A percentile compares a stretch with the other conserved stretches of the same genome.
Evolutionary conservation across 2,113 vertebrate genomes (phyloP).

Genomic region (Anguilla rostrata): DNA sequence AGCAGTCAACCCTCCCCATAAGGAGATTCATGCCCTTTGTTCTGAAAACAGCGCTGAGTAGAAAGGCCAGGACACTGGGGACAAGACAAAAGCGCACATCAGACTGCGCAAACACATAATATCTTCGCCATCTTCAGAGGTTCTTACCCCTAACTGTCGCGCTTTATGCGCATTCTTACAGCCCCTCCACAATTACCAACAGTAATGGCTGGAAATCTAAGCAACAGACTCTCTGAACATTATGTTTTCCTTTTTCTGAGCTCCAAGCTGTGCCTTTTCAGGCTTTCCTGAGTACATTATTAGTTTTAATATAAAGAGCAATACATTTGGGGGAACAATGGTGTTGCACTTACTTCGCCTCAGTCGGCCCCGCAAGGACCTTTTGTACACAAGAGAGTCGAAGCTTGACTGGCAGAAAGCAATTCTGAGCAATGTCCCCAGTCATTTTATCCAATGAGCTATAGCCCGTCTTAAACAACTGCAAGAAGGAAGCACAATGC

Average conservation of each 20-base stretch:
- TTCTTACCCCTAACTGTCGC: background rate
- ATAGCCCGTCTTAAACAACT: background rate
- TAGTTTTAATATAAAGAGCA: background rate
- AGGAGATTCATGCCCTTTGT: conserved; percentile 59
- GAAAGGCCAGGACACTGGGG: conserved; percentile 26
- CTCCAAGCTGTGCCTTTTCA: background rate
- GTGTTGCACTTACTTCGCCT: background rate
- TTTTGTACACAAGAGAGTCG: background rate
- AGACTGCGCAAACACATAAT: background rate
- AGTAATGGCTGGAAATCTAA: background rate
- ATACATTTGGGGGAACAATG: conserved; percentile 2
- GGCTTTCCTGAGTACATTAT: background rate
- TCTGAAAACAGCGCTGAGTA: conserved; percentile 53
- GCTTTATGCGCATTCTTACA: background rate
- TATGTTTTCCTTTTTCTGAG: background rate
- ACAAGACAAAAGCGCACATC: background rate
- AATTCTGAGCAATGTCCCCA: background rate
- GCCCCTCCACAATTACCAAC: background rate
- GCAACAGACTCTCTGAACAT: background rate
- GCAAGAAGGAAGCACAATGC: background rate
- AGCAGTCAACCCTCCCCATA: conserved; percentile 59
- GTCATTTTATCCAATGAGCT: background rate
- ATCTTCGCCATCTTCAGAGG: background rate
- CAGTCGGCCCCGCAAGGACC: background rate
- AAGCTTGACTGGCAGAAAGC: background rate